Conservation (phyloP, 2,888 invertebrate genomes). For the Erebia palarica region DNA sequence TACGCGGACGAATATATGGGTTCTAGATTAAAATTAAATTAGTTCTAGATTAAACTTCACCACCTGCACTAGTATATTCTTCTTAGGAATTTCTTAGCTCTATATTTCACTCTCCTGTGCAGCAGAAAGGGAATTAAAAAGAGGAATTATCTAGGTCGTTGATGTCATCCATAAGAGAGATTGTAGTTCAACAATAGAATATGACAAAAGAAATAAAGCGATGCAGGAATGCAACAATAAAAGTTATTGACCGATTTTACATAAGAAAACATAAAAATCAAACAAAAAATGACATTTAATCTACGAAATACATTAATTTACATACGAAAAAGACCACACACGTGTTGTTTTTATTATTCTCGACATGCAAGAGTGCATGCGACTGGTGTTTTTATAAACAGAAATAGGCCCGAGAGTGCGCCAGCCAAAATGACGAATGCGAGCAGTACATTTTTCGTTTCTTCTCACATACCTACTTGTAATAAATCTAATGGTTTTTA, state of each 20-base stretch:
- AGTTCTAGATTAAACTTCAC: not conserved
- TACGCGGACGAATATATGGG: too few relatives aligned
- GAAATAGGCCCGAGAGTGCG: slow-evolving; percentile 27
- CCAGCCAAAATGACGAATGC: slow-evolving; percentile 32
- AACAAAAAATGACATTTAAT: slow-evolving; percentile 22
- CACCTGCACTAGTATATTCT: not conserved
- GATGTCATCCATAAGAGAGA: not conserved
- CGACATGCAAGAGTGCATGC: slow-evolving; percentile 35
- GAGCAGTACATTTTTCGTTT: not conserved
- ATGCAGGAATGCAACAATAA: slow-evolving; percentile 12
- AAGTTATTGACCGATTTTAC: slow-evolving; percentile 11
- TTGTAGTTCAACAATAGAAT: not conserved
- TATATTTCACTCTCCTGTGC: too few relatives aligned
- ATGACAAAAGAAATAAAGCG: not conserved
- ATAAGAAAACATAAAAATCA: slow-evolving; percentile 16
- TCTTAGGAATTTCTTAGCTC: too few relatives aligned
- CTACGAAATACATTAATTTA: slow-evolving; percentile 33
- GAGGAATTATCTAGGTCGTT: not conserved
- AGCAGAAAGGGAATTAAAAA: too few relatives aligned
- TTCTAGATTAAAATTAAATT: not conserved
- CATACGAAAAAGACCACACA: slow-evolving; percentile 39
- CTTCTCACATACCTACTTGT: not conserved
- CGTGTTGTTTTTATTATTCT: slow-evolving; percentile 37
- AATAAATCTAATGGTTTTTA: too few relatives aligned
- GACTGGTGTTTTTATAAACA: slow-evolving; percentile 35